Conservation (phyloP, 2,797 vertebrate species). For the Synaphobranchus kaupii region DNA sequence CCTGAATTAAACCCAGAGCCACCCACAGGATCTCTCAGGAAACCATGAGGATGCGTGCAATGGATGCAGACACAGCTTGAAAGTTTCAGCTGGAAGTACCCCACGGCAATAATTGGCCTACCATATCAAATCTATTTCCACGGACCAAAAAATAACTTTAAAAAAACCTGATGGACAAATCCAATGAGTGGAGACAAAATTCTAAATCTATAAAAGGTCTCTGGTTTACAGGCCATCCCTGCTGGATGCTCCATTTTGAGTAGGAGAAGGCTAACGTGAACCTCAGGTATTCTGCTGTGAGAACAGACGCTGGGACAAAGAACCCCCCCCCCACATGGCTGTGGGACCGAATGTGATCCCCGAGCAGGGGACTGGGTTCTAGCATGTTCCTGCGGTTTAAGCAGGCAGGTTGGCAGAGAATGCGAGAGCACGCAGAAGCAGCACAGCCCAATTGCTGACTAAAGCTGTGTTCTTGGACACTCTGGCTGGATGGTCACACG, state of each 20-base stretch:
- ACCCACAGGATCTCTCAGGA: background rate
- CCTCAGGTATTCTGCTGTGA: background rate
- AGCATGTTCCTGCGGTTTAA: conserved; percentile 36
- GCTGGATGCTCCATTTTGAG: background rate
- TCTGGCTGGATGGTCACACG: background rate
- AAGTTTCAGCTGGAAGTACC: background rate
- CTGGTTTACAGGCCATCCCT: background rate
- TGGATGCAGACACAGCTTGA: background rate
- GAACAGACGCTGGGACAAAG: background rate
- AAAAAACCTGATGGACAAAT: background rate
- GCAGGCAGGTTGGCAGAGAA: background rate
- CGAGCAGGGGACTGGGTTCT: conserved; percentile 47
- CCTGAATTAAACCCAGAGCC: background rate
- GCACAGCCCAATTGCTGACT: background rate
- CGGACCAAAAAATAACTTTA: background rate
- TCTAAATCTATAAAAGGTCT: background rate
- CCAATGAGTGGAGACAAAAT: background rate
- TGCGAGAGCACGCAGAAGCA: background rate
- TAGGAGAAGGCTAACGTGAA: background rate
- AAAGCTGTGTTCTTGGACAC: background rate
- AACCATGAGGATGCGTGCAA: background rate
- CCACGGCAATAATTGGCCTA: background rate
- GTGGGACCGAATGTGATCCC: conserved; percentile 28
- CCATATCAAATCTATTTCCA: background rate
- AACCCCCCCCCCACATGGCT: background rate